Conservation (phyloP, 2,113 vertebrate genomes). For the Trematocara stigmaticum region DNA sequence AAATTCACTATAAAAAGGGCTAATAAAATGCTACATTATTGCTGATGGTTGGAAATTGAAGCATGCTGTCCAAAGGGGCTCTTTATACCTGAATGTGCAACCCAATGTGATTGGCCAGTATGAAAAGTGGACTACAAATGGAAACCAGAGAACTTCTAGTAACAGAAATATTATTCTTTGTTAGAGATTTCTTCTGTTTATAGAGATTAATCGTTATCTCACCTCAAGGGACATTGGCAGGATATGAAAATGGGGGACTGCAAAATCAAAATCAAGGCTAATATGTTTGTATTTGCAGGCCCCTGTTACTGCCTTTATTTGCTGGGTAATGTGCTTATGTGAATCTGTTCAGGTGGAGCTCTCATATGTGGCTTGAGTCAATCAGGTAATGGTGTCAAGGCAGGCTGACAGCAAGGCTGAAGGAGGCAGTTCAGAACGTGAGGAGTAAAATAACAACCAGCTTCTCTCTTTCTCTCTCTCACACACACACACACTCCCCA, state of each 20-base stretch:
- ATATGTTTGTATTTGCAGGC: background rate
- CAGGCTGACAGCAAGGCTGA: conserved; percentile 29
- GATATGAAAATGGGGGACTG: background rate
- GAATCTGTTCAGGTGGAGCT: background rate
- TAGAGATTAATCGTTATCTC: background rate
- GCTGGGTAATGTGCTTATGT: background rate
- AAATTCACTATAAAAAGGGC: background rate
- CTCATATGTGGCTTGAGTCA: background rate
- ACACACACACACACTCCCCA: background rate
- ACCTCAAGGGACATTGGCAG: background rate
- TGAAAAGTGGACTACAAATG: background rate
- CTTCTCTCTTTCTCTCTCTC: background rate
- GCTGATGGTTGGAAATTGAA: background rate
- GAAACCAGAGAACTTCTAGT: background rate
- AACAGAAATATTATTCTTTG: background rate
- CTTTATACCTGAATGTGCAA: background rate
- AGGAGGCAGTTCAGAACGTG: conserved; percentile 10
- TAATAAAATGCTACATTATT: background rate
- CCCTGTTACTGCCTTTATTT: background rate
- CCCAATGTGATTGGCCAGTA: background rate
- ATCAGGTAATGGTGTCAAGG: conserved; percentile 17
- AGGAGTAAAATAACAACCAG: conserved; percentile 44
- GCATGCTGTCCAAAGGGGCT: background rate
- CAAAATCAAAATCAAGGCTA: background rate
- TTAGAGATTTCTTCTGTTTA: background rate